These are phyloP conservation scores for Centropus bengalensis DNA, from an alignment of 2,113 vertebrate species.

Conservation along the genomic window DNA sequence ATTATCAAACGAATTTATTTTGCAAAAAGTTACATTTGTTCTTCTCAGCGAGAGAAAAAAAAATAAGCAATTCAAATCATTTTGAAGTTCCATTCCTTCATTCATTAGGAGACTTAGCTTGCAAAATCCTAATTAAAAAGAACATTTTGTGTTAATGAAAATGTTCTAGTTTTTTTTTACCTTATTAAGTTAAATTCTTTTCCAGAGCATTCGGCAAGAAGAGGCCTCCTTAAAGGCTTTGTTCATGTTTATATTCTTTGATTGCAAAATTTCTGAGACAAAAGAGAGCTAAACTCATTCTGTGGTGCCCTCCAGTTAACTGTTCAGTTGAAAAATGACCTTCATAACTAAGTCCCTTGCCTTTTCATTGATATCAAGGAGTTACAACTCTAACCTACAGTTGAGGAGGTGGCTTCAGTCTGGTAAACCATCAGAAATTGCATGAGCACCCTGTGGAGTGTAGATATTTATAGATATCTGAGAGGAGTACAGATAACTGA, in stretches of 20 bases:
- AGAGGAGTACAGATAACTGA: constrained; percentile 61
- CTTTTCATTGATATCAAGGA: constrained; percentile 70
- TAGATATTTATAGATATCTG: constrained; percentile 72
- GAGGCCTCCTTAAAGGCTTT: constrained; percentile 65
- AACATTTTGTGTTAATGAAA: constrained; percentile 77
- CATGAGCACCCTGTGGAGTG: constrained; percentile 58
- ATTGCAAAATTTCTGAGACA: constrained; percentile 75
- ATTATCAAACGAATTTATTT: constrained; percentile 30
- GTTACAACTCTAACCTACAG: constrained; percentile 71
- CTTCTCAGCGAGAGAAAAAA: constrained; percentile 30
- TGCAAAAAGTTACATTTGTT: constrained; percentile 29
- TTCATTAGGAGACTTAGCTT: constrained; percentile 76
- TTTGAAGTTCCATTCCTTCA: constrained; percentile 49
- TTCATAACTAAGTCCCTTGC: constrained; percentile 79
- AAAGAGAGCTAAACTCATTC: constrained; percentile 70
- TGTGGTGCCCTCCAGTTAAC: constrained; percentile 77
- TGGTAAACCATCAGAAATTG: constrained; percentile 73
- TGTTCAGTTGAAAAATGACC: constrained; percentile 84
- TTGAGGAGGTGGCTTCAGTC: constrained; percentile 67
- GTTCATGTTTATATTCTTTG: constrained; percentile 76
- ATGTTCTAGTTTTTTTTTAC: constrained; percentile 68
- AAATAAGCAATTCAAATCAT: constrained; percentile 66
- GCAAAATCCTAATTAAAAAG: constrained; percentile 80
- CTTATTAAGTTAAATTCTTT: constrained; percentile 71
- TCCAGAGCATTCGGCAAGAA: constrained; percentile 65